Percentiles rank a stretch among this genome's conserved stretches.
Evolutionary conservation across 1,140 invertebrate genomes (phyloP).

Genomic region (Cecropterus lyciades): DNA sequence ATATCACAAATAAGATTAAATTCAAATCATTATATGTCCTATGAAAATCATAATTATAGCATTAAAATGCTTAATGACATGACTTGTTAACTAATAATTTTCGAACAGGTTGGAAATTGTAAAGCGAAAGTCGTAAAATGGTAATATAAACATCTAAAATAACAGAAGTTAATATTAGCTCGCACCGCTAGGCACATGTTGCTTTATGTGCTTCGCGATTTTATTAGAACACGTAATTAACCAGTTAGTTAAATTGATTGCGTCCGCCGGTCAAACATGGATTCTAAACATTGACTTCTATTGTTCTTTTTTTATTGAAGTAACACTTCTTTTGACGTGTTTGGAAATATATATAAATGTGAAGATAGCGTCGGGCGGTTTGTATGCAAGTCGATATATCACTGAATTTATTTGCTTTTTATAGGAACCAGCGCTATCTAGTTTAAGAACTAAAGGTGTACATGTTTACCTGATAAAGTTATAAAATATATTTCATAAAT

Average conservation of each 20-base stretch:
- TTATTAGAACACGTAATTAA: conserved; percentile 70
- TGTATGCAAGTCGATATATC: neutral
- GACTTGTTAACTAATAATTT: neutral
- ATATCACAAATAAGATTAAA: too few species aligned
- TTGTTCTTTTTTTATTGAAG: too few species aligned
- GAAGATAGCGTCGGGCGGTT: too few species aligned
- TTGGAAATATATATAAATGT: too few species aligned
- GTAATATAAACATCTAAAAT: conserved; percentile 23
- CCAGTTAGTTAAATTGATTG: conserved; percentile 76
- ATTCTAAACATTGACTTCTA: conserved; percentile 37
- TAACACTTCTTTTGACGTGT: too few species aligned
- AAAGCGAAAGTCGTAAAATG: conserved; percentile 16
- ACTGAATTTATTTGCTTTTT: too few species aligned
- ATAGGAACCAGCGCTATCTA: too few species aligned
- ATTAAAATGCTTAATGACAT: neutral
- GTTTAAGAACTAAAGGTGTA: too few species aligned
- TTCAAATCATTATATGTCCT: too few species aligned
- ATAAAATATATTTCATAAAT: too few species aligned
- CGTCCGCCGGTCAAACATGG: conserved; percentile 54
- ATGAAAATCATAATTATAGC: neutral
- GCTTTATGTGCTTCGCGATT: conserved; percentile 49
- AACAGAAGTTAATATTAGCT: conserved; percentile 14
- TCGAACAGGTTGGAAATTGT: neutral
- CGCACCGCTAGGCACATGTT: conserved; percentile 35
- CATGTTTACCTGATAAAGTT: too few species aligned